Base-by-base conservation (phyloP, 1,140 invertebrate species). In the Vanessa atalanta region DNA sequence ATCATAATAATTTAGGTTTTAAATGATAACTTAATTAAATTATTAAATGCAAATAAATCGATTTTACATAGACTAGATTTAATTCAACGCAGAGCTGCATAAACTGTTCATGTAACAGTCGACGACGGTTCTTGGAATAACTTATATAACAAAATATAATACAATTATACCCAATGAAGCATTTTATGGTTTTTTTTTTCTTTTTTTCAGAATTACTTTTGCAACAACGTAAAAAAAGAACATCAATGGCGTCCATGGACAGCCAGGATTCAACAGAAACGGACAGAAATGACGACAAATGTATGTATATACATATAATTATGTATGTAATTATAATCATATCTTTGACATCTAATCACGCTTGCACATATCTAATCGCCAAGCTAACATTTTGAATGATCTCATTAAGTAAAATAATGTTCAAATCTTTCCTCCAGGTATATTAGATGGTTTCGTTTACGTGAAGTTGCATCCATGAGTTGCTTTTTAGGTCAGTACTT, bases 401-500 rank as follows among this genome's bases (percentile, higher is more conserved):
- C 31, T 37, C 57, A 50, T 53, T 72, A 70, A 76, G 76, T 75
- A 61, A 76, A 74, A 65, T 76, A 72, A 75, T 70, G 67, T 82
- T 76, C 70, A 75, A 73, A 79, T 89, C 85, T 90, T 78, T 87
- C 76, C 88, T 83, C 78, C 90, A 92, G 89, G 90, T 92, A 84
- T 82, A 75, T 87, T 90, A 90, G 88, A 83, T 81, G 90, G 83
- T 90, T 91, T 83, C 88, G 87, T 90, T 83, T 79, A 79, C 86
- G 87, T 90, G 79, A 88, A 85, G 82, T 89, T 88, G 80, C 87
- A 83, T 79, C 87, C 88, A 88, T 91, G 88, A 90, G 77, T 87
- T 86, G 80, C 81, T 91, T 86, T 86, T 85, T 91, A 91, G 89
- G 90, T 91, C 84, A 92, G 90, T 92, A 92, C 78, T 86, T 82